These are phyloP conservation scores for Agriopis marginaria DNA, from an alignment of 2,888 invertebrate genomes.

Conservation along the genomic window DNA sequence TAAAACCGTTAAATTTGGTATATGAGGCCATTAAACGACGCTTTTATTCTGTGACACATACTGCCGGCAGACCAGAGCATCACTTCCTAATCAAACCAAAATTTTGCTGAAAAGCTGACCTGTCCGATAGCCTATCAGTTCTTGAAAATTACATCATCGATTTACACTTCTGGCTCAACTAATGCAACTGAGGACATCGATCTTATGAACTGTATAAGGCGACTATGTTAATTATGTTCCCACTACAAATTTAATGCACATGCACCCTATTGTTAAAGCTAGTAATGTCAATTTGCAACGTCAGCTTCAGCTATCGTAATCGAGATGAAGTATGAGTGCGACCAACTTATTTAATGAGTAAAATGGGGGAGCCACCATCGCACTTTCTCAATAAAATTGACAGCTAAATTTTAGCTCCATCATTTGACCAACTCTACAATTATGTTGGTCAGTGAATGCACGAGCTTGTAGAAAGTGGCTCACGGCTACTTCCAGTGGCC, in stretches of 20 bases:
- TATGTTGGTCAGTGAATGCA: constrained; percentile 6
- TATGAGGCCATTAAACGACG: too few relatives aligned
- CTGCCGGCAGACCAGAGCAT: too few relatives aligned
- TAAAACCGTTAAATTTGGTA: too few relatives aligned
- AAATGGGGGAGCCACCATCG: not conserved
- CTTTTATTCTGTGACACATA: too few relatives aligned
- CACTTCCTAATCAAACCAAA: too few relatives aligned
- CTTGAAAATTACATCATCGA: too few relatives aligned
- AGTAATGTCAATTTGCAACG: constrained; percentile 16
- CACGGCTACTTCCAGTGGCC: constrained; percentile 52
- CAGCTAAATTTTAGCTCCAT: not conserved
- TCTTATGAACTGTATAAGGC: too few relatives aligned
- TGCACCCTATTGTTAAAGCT: constrained; percentile 4
- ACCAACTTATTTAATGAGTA: not conserved
- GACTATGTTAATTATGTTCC: too few relatives aligned
- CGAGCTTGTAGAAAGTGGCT: constrained; percentile 39
- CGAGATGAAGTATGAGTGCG: not conserved
- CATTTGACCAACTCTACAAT: not conserved
- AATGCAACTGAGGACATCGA: not conserved
- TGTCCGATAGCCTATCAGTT: too few relatives aligned
- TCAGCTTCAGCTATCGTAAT: not conserved
- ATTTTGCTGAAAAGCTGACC: too few relatives aligned
- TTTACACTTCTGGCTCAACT: too few relatives aligned
- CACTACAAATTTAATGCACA: not conserved
- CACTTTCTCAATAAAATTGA: not conserved